These are phyloP conservation scores for Phalacrocorax brasilianus DNA, from an alignment of 2,113 vertebrate genomes.

Conservation along the genomic window DNA sequence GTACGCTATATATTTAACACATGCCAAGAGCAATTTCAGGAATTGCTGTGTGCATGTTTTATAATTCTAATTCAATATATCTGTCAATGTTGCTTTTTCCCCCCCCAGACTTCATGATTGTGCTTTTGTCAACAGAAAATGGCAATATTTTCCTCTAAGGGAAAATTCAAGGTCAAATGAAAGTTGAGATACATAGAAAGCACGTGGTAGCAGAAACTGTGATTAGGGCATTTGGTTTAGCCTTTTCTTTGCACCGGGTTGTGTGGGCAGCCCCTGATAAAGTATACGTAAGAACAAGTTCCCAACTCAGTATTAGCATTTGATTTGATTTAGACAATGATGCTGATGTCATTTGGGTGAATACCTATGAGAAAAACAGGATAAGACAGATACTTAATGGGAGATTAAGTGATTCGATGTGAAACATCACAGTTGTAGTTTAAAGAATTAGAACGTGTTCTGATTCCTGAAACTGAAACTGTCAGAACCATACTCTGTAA, in stretches of 20 bases:
- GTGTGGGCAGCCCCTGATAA: background rate
- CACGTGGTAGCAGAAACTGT: background rate
- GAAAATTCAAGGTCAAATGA: conserved; percentile 24
- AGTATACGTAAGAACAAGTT: background rate
- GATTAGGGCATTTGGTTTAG: background rate
- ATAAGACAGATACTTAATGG: background rate
- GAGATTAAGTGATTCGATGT: conserved; percentile 2
- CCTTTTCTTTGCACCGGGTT: background rate
- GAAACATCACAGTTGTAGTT: background rate
- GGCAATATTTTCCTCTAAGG: background rate
- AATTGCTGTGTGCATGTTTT: conserved; percentile 8
- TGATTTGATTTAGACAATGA: background rate
- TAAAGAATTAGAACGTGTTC: background rate
- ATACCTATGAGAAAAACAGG: background rate
- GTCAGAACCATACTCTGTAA: background rate
- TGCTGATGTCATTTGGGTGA: background rate
- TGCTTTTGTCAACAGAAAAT: conserved; percentile 13
- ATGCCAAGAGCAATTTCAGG: conserved; percentile 1
- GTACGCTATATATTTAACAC: background rate
- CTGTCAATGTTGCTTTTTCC: background rate
- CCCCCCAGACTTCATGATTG: background rate
- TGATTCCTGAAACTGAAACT: background rate
- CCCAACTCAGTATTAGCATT: background rate
- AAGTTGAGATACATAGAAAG: background rate
- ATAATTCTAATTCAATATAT: conserved; percentile 23